Conservation (phyloP, 1,140 invertebrate genomes). For the Thereuonema tuberculata region DNA sequence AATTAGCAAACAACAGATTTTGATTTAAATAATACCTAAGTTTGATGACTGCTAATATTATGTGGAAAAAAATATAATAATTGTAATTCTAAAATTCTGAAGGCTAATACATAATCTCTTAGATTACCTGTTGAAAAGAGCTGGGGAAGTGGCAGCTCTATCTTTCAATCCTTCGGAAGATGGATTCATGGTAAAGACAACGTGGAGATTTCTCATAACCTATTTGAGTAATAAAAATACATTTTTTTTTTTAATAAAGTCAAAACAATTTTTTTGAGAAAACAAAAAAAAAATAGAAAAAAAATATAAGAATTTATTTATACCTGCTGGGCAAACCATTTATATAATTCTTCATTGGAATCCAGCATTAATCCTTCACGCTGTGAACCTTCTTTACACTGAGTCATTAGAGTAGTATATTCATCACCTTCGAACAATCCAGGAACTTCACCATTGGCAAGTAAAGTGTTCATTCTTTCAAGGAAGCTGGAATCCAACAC, state of each 20-base stretch:
- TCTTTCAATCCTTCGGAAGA: slow-evolving; percentile 96
- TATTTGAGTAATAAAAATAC: slow-evolving; percentile 32
- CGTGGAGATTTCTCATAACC: slow-evolving; percentile 98
- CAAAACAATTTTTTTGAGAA: not conserved
- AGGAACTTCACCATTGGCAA: slow-evolving; percentile 97
- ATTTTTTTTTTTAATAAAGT: not conserved
- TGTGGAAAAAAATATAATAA: too few species aligned
- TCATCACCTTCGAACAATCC: slow-evolving; percentile 73
- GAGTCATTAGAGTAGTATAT: slow-evolving; percentile 97
- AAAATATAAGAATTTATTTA: too few species aligned
- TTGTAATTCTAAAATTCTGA: too few species aligned
- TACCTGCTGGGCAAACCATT: slow-evolving; percentile 83
- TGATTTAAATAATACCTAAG: too few species aligned
- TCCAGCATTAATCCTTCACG: slow-evolving; percentile 96
- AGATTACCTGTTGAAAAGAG: slow-evolving; percentile 78
- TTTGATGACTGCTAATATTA: too few species aligned
- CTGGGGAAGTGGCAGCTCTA: slow-evolving; percentile 93
- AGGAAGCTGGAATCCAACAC: slow-evolving; percentile 97
- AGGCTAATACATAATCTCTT: too few species aligned
- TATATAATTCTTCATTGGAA: slow-evolving; percentile 95
- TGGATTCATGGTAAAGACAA: slow-evolving; percentile 99
- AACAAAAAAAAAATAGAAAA: too few species aligned
- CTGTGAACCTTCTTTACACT: slow-evolving; percentile 98
- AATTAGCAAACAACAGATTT: too few species aligned
- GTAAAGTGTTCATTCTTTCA: slow-evolving; percentile 96